Conservation (phyloP, 1,140 invertebrate species). For the Drosophila bipectinata region DNA sequence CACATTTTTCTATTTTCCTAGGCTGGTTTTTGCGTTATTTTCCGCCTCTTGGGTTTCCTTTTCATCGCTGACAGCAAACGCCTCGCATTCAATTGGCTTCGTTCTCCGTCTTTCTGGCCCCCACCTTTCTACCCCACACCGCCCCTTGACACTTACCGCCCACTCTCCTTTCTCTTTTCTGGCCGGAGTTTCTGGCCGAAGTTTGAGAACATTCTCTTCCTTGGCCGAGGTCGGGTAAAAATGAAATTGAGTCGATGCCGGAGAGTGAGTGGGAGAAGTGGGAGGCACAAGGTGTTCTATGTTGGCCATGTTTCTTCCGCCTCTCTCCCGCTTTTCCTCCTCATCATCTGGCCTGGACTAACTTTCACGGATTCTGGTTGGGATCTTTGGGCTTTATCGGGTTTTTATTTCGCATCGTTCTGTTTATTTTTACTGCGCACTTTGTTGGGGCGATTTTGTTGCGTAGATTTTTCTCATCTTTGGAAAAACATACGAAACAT, state of each 20-base stretch:
- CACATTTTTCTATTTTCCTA: constrained; percentile 64
- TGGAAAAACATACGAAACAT: constrained; percentile 4
- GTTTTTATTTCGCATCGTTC: constrained; percentile 11
- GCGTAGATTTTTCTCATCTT: constrained; percentile 39
- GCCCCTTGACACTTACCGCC: neutral
- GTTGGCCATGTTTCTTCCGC: constrained; percentile 39
- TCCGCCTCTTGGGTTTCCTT: constrained; percentile 65
- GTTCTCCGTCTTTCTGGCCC: constrained; percentile 16
- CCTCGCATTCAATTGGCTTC: constrained; percentile 69
- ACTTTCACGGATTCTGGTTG: constrained; percentile 29
- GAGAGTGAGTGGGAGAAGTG: constrained; percentile 1
- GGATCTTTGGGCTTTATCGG: constrained; percentile 41
- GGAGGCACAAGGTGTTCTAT: constrained; percentile 69
- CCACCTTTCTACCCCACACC: neutral
- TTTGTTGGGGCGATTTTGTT: constrained; percentile 42
- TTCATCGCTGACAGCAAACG: constrained; percentile 36
- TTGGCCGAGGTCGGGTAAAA: constrained; percentile 64
- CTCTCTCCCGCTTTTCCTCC: neutral
- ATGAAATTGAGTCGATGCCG: neutral
- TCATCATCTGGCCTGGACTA: constrained; percentile 4
- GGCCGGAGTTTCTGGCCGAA: constrained; percentile 32
- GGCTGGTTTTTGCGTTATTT: constrained; percentile 46
- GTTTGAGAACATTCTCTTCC: constrained; percentile 52
- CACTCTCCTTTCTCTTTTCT: constrained; percentile 18
- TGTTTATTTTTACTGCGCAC: constrained; percentile 67